Conservation (phyloP, 2,797 vertebrate species). For the Alectoris magna region DNA sequence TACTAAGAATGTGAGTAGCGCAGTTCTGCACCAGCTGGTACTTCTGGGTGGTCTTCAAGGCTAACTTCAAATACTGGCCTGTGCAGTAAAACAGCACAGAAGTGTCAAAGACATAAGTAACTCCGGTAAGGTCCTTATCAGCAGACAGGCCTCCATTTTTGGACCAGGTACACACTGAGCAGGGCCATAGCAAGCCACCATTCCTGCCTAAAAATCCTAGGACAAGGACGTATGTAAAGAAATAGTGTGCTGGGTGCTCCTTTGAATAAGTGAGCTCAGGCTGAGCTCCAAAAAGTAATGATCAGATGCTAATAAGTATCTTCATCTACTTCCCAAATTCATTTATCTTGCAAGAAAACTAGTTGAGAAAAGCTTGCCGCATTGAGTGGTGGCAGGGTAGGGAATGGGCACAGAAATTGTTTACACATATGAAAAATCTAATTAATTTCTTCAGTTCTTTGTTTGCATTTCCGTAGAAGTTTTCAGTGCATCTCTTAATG, state of each 20-base stretch:
- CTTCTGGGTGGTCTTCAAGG: constrained; percentile 66
- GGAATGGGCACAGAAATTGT: not conserved
- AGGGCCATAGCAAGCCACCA: not conserved
- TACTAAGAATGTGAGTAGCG: constrained; percentile 33
- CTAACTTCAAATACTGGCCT: constrained; percentile 46
- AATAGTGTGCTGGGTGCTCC: not conserved
- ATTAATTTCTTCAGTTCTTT: constrained; percentile 3
- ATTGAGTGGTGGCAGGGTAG: not conserved
- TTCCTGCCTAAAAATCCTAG: not conserved
- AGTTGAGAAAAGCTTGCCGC: not conserved
- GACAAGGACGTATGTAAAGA: not conserved
- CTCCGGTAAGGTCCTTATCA: constrained; percentile 46
- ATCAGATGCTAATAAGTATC: not conserved
- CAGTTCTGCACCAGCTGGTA: constrained; percentile 53
- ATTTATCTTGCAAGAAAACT: not conserved
- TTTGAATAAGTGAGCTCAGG: not conserved
- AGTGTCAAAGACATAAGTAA: constrained; percentile 58
- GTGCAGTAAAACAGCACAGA: constrained; percentile 40
- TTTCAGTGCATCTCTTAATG: not conserved
- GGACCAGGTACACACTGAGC: not conserved
- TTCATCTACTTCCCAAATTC: not conserved
- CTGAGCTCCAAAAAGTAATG: not conserved
- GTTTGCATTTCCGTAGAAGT: not conserved
- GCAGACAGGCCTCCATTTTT: constrained; percentile 7
- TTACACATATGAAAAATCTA: not conserved